A percentile compares a stretch with the other conserved stretches of the same genome.
Conservation (phyloP, 2,797 vertebrate species). For the Sebastes steindachneri region DNA sequence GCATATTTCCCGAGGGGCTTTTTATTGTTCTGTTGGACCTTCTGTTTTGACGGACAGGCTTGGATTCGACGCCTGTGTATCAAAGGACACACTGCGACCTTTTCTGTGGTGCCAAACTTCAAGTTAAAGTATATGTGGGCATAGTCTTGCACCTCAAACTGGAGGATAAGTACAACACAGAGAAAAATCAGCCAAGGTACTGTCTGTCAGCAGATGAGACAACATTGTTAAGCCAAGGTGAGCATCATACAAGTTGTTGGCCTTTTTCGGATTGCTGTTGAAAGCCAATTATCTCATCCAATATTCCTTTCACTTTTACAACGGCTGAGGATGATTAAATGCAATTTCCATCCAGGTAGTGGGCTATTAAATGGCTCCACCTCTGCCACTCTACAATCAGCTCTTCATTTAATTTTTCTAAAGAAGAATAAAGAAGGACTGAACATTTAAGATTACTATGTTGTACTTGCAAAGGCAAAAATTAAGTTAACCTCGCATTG, state of each 20-base stretch:
- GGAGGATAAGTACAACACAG: neutral
- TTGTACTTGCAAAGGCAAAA: conserved; percentile 24
- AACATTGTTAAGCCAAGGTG: conserved; percentile 11
- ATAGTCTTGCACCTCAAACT: neutral
- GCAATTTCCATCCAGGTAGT: conserved; percentile 47
- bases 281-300: conserved; percentile 61
- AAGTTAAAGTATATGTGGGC: neutral
- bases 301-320: conserved; percentile 47
- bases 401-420: conserved; percentile 40
- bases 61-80: conserved; percentile 26
- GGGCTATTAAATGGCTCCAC: conserved; percentile 46
- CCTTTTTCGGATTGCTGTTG: conserved; percentile 25
- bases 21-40: conserved; percentile 66
- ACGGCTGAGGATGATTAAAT: conserved; percentile 49
- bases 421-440: conserved; percentile 36
- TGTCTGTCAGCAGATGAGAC: conserved; percentile 8
- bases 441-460: conserved; percentile 25
- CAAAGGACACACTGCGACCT: conserved; percentile 5
- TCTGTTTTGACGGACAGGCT: conserved; percentile 59
- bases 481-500: conserved; percentile 22
- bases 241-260: conserved; percentile 22
- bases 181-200: neutral
- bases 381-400: conserved; percentile 41
- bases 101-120: conserved; percentile 4
- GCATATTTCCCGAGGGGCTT: conserved; percentile 62